Conservation (phyloP, 2,797 vertebrate species). For the Sarcophilus harrisii region DNA sequence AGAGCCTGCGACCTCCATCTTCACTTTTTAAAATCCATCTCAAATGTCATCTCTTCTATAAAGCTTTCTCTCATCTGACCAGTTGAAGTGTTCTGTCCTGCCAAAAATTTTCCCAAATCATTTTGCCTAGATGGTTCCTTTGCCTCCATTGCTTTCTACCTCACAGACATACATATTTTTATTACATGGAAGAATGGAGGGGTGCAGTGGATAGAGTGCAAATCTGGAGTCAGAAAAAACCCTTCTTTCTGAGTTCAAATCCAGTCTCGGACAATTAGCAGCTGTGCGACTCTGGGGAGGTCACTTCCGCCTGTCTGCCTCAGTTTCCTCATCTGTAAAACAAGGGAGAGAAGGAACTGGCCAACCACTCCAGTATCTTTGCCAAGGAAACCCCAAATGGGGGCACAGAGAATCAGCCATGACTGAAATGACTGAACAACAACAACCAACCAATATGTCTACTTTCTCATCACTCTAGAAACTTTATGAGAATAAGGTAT, state of each 20-base stretch:
- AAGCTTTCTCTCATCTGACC: slow-evolving; percentile 7
- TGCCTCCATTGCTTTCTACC: not conserved
- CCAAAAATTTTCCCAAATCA: not conserved
- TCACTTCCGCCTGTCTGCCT: not conserved
- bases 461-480: not conserved
- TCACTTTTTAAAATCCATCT: not conserved
- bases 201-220: not conserved
- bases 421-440: not conserved
- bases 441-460: not conserved
- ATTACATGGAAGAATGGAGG: not conserved
- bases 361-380: not conserved
- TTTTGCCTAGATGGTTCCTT: not conserved
- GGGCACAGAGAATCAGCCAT: not conserved
- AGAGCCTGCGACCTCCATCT: slow-evolving; percentile 13
- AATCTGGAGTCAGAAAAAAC: too few relatives aligned
- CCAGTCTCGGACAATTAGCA: not conserved
- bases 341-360: not conserved
- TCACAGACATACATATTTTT: not conserved
- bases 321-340: not conserved
- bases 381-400: not conserved
- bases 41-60: not conserved
- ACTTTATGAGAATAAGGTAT: not conserved
- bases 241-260: not conserved
- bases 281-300: not conserved
- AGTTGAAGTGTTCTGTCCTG: not conserved